A percentile compares a stretch with the other conserved stretches of the same genome.
phyloP scores from a whole-genome alignment of 2,797 vertebrate species.

The Characodon lateralis region DNA sequence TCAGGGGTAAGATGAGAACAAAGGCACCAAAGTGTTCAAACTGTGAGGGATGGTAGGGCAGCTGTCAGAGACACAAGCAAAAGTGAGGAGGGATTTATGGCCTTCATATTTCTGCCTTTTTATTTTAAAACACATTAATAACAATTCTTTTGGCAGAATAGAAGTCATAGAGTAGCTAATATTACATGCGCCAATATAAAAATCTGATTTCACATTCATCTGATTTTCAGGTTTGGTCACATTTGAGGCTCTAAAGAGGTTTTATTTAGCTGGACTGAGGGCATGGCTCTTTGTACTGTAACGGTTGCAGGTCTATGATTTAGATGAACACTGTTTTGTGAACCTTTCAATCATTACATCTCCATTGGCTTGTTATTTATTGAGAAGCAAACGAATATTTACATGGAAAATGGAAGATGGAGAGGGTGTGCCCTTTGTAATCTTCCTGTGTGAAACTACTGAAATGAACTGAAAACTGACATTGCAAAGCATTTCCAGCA shows the following conservation, averaged over 20 bases:
- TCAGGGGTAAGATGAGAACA: conserved; percentile 35
- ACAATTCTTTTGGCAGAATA: too few relatives aligned
- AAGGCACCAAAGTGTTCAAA: conserved; percentile 47
- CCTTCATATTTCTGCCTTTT: too few relatives aligned
- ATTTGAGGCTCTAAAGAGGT: too few relatives aligned
- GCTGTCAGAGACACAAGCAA: conserved; percentile 28
- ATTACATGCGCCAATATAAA: too few relatives aligned
- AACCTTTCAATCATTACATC: neutral
- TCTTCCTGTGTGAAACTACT: neutral
- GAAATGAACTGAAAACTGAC: neutral
- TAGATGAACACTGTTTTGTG: neutral
- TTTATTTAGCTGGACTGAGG: too few relatives aligned
- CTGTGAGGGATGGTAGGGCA: conserved; percentile 32
- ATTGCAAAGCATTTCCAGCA: neutral
- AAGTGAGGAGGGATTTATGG: neutral
- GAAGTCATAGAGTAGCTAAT: too few relatives aligned
- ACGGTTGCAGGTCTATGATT: neutral
- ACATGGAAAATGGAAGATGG: neutral
- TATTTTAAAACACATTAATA: too few relatives aligned
- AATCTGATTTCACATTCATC: too few relatives aligned
- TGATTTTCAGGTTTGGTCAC: too few relatives aligned
- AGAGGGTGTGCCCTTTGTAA: neutral
- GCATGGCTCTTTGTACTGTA: too few relatives aligned
- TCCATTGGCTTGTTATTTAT: neutral
- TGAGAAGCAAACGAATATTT: neutral